These are phyloP conservation scores for Streblospio benedicti DNA, from an alignment of 1,140 invertebrate genomes.

Conservation along the genomic window DNA sequence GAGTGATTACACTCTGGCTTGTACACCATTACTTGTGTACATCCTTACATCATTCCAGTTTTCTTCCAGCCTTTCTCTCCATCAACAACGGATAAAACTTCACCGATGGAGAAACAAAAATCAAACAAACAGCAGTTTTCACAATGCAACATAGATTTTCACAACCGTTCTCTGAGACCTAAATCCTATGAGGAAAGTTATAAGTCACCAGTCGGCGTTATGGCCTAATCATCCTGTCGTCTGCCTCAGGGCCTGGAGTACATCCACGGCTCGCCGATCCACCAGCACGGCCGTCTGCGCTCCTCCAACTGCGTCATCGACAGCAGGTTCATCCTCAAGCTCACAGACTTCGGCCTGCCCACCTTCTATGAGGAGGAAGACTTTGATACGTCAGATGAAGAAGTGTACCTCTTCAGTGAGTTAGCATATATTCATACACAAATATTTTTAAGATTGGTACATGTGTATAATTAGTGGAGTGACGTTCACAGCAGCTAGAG, in stretches of 20 bases:
- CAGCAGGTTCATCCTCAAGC: constrained; percentile 90
- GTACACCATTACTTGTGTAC: no score
- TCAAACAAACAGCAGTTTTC: not conserved
- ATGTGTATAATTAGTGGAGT: no score
- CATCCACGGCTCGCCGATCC: constrained; percentile 79
- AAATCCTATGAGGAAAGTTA: not conserved
- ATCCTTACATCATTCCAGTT: no score
- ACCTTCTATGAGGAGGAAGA: constrained; percentile 22
- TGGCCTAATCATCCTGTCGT: no score
- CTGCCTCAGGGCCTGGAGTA: constrained; percentile 75
- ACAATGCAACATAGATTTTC: not conserved
- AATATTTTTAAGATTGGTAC: no score
- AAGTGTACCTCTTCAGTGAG: no score
- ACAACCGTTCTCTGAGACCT: not conserved
- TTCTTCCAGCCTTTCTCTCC: no score
- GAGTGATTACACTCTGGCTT: no score
- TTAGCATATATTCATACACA: no score
- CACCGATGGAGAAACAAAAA: not conserved
- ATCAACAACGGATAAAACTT: not conserved
- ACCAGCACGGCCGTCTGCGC: constrained; percentile 89
- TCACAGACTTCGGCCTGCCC: constrained; percentile 88
- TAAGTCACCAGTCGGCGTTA: not conserved
- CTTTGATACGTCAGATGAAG: not conserved
- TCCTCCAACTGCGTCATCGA: constrained; percentile 97
- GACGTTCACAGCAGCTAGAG: no score